Conservation (phyloP, 30 jellyfish, hydroid and myxozoan genomes). For the Rhopilema esculentum region DNA sequence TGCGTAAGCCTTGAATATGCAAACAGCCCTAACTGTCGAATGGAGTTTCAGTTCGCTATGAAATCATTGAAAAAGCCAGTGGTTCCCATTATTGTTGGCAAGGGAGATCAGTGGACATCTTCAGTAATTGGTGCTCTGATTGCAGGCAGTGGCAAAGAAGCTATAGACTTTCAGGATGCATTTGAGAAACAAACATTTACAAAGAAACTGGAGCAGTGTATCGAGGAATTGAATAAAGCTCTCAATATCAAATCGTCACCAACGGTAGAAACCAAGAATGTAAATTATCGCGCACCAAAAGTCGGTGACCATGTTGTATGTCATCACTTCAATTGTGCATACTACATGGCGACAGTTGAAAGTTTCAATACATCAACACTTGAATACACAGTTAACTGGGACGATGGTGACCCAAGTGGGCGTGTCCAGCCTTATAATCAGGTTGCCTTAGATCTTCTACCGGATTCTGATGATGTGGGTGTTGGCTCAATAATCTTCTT, state of each 20-base stretch:
- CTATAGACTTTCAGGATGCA: constrained; percentile 54
- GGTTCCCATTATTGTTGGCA: constrained; percentile 85
- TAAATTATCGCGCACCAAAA: constrained; percentile 58
- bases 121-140: constrained; percentile 82
- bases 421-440: constrained; percentile 69
- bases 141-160: constrained; percentile 31
- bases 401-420: constrained; percentile 89
- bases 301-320: constrained; percentile 86
- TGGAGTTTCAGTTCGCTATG: constrained; percentile 90
- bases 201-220: constrained; percentile 2
- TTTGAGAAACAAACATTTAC: background rate
- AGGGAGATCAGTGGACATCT: constrained; percentile 69
- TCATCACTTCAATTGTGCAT: constrained; percentile 73
- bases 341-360: constrained; percentile 84
- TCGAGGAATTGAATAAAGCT: constrained; percentile 5
- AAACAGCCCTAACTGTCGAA: constrained; percentile 79
- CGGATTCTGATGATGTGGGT: constrained; percentile 82
- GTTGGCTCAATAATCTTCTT: constrained; percentile 82
- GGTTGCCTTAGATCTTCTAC: constrained; percentile 79
- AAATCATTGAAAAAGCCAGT: constrained; percentile 76
- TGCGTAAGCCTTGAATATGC: constrained; percentile 82
- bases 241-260: constrained; percentile 9
- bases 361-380: constrained; percentile 57
- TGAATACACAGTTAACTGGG: constrained; percentile 89
- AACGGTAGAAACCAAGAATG: background rate